phyloP scores from a whole-genome alignment of 2,888 invertebrate genomes.

The Erynnis tages region DNA sequence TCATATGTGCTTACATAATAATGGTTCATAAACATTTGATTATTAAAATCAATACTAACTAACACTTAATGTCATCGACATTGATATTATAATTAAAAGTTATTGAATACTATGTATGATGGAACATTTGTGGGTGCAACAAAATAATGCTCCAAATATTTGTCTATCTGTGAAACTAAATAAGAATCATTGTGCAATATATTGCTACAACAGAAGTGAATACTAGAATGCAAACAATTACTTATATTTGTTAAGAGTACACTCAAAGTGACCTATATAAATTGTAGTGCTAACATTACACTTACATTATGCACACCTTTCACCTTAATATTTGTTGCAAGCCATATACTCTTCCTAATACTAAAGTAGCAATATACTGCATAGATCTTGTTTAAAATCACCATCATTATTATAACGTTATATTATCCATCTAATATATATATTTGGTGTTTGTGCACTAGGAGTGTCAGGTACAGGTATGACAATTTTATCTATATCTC shows the following conservation, averaged over 20 bases:
- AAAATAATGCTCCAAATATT: background rate
- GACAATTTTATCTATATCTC: constrained; percentile 72
- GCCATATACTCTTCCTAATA: no score
- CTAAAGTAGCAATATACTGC: background rate
- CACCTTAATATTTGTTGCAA: no score
- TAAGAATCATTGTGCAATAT: background rate
- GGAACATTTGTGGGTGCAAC: no score
- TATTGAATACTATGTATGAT: no score
- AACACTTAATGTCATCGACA: no score
- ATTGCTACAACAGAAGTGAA: background rate
- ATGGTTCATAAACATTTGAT: constrained; percentile 1
- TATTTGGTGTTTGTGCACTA: constrained; percentile 8
- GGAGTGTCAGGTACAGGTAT: constrained; percentile 49
- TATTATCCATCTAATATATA: background rate
- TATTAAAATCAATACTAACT: background rate
- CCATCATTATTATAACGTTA: no score
- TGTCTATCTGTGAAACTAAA: background rate
- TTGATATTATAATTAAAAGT: no score
- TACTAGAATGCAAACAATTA: background rate
- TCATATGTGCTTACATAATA: constrained; percentile 14
- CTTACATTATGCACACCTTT: no score
- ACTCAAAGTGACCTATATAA: no score
- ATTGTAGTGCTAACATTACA: no score
- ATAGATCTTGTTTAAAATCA: no score
- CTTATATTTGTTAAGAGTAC: no score